Conservation (phyloP, 2,113 vertebrate genomes). For the Megaptera novaeangliae region DNA sequence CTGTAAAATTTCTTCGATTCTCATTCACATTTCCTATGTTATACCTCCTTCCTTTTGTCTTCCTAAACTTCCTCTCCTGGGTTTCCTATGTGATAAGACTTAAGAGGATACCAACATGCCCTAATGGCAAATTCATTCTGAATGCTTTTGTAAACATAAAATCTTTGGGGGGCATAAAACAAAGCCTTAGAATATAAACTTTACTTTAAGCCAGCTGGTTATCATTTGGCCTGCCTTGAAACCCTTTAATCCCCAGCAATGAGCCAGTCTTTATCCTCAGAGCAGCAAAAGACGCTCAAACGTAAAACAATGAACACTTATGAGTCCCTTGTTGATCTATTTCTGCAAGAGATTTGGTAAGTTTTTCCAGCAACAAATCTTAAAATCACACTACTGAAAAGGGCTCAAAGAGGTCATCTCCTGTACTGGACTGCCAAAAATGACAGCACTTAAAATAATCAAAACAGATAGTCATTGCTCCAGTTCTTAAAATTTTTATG, state of each 20-base stretch:
- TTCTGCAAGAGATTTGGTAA: conserved; percentile 31
- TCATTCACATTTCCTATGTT: background rate
- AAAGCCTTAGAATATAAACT: conserved; percentile 18
- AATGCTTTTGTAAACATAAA: conserved; percentile 36
- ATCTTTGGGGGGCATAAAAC: conserved; percentile 3
- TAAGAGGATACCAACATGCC: background rate
- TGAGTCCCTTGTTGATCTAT: conserved; percentile 25
- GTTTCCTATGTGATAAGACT: background rate
- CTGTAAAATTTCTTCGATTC: background rate
- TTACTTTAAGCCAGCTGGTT: conserved; percentile 40
- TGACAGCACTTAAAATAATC: conserved; percentile 37
- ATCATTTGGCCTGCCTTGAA: conserved; percentile 30
- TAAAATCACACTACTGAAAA: conserved; percentile 27
- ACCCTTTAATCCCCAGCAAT: conserved; percentile 34
- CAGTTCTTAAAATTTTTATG: conserved; percentile 58
- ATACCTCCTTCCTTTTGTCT: background rate
- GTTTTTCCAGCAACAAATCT: conserved; percentile 34
- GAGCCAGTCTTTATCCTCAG: conserved; percentile 19
- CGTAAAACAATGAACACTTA: conserved; percentile 39
- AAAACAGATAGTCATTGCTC: conserved; percentile 47
- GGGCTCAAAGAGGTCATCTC: conserved; percentile 1
- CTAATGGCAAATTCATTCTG: background rate
- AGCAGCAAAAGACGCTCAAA: conserved; percentile 40
- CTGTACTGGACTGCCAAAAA: background rate
- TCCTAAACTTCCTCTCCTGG: background rate